Evolutionary conservation across 2,888 invertebrate species (phyloP).

Genomic region (Tetragnatha montana): DNA sequence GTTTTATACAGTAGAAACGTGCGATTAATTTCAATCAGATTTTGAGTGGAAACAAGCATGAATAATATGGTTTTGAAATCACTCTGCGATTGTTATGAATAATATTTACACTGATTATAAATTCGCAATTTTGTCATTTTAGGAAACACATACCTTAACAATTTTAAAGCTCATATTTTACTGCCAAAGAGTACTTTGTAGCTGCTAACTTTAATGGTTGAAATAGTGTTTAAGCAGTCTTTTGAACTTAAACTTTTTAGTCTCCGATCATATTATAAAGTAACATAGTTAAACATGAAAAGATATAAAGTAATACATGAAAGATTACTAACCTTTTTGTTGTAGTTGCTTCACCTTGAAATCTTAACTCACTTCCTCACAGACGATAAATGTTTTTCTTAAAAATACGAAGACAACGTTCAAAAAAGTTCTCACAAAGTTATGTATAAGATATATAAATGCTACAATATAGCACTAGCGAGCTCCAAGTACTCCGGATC

Average conservation of each 20-base stretch:
- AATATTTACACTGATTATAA: too few species aligned
- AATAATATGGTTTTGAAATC: too few species aligned
- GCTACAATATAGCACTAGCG: conserved; percentile 64
- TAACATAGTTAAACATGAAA: neutral
- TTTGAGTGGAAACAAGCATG: too few species aligned
- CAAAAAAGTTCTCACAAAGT: conserved; percentile 67
- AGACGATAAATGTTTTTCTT: conserved; percentile 53
- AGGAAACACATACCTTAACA: too few species aligned
- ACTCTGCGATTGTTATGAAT: too few species aligned
- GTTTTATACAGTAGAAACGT: too few species aligned
- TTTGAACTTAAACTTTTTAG: neutral
- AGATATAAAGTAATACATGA: neutral
- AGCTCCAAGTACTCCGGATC: conserved; percentile 44
- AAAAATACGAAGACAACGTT: conserved; percentile 66
- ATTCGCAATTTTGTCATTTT: too few species aligned
- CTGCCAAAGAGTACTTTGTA: too few species aligned
- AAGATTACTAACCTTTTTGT: conserved; percentile 60
- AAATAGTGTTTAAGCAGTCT: neutral
- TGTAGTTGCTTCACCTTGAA: conserved; percentile 70
- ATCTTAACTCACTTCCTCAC: conserved; percentile 49
- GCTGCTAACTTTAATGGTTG: neutral
- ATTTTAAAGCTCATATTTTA: too few species aligned
- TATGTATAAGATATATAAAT: conserved; percentile 68
- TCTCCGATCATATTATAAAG: neutral
- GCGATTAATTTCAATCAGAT: too few species aligned